Percentiles rank a stretch among this genome's conserved stretches.
These are phyloP conservation scores for Antrozous pallidus DNA, from an alignment of 2,797 vertebrate genomes.

Conservation along the genomic window DNA sequence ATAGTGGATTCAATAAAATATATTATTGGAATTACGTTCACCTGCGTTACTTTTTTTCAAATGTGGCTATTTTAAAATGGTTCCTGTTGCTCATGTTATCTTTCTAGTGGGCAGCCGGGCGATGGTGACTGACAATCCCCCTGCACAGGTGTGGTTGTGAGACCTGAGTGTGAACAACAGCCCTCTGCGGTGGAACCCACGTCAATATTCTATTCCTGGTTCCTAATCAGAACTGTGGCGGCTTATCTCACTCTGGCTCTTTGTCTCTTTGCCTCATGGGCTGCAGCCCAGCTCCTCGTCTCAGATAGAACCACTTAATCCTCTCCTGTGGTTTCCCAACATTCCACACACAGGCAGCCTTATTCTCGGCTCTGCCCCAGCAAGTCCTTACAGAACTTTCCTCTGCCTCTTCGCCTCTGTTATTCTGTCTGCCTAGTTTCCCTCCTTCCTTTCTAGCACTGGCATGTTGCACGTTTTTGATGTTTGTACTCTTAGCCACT, in stretches of 20 bases:
- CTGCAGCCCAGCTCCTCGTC: not conserved
- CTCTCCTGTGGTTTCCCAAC: not conserved
- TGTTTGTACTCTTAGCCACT: not conserved
- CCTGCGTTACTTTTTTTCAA: not conserved
- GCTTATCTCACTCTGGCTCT: not conserved
- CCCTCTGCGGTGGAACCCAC: not conserved
- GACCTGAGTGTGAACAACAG: not conserved
- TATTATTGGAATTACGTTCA: conserved; percentile 15
- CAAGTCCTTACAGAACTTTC: not conserved
- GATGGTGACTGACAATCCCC: not conserved
- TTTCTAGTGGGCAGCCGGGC: not conserved
- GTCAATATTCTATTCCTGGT: not conserved
- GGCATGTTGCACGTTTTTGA: not conserved
- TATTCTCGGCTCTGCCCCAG: not conserved
- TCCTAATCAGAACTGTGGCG: not conserved
- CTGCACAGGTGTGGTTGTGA: not conserved
- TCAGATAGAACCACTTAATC: not conserved
- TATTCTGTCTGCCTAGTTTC: not conserved
- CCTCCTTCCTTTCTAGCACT: not conserved
- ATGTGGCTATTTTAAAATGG: not conserved
- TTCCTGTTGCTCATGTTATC: not conserved
- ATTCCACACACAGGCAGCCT: not conserved
- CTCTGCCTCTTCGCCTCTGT: not conserved
- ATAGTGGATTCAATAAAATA: not conserved
- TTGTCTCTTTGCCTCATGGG: not conserved